Conservation (phyloP, 2,888 invertebrate genomes). For the Troides helena region DNA sequence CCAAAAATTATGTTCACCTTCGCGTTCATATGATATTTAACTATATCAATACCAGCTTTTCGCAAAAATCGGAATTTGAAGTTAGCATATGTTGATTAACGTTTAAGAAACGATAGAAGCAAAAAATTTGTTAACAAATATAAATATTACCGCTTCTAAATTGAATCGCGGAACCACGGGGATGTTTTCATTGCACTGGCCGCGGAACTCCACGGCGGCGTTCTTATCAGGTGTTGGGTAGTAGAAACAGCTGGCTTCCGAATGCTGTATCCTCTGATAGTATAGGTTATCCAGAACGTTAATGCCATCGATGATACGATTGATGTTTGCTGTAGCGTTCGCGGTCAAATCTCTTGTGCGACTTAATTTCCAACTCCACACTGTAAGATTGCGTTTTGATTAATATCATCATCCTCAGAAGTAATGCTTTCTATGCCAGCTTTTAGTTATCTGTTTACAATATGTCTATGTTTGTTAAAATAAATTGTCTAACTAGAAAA, state of each 20-base stretch:
- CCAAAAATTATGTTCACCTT: too few species aligned
- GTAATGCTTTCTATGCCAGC: too few species aligned
- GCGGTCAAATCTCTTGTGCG: constrained; percentile 40
- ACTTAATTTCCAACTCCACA: constrained; percentile 59
- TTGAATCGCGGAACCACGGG: constrained; percentile 44
- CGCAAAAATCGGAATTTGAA: too few species aligned
- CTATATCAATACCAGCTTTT: too few species aligned
- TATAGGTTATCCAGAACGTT: constrained; percentile 47
- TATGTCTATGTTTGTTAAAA: too few species aligned
- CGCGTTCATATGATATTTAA: too few species aligned
- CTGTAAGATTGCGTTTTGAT: constrained; percentile 37
- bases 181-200: constrained; percentile 46
- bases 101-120: too few species aligned
- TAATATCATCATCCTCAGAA: neutral
- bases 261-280: constrained; percentile 42
- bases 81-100: too few species aligned
- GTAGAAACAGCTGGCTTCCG: constrained; percentile 44
- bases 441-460: neutral
- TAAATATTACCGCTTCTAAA: constrained; percentile 35
- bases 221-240: constrained; percentile 39
- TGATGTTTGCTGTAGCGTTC: constrained; percentile 40
- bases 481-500: too few species aligned
- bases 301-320: constrained; percentile 38
- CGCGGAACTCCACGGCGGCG: constrained; percentile 45
- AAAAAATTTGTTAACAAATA: too few species aligned